Evolutionary conservation across 2,888 invertebrate species (phyloP).

Genomic region (Homarus gammarus): DNA sequence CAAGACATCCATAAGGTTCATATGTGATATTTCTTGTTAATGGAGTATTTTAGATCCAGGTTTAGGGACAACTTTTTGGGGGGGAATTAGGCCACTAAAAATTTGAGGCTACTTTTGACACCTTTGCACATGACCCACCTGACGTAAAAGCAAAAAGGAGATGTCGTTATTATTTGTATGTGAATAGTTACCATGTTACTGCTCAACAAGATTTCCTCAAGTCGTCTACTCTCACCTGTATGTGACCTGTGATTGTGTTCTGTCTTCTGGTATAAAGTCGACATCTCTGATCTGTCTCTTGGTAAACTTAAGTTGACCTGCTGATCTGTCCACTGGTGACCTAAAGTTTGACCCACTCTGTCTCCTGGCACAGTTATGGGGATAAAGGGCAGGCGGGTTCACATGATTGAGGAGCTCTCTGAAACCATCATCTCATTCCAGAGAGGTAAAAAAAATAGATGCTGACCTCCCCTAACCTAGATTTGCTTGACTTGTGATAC

Average conservation of each 20-base stretch:
- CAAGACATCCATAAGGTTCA: too few relatives aligned
- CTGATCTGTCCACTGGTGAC: background rate
- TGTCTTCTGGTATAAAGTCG: background rate
- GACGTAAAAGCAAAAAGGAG: too few relatives aligned
- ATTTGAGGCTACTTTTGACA: too few relatives aligned
- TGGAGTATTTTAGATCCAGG: too few relatives aligned
- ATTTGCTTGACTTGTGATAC: background rate
- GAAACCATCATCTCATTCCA: constrained; percentile 99
- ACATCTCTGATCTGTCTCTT: background rate
- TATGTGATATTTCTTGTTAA: too few relatives aligned
- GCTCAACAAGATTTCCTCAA: too few relatives aligned
- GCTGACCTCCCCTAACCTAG: constrained; percentile 5
- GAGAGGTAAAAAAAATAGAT: constrained; percentile 87
- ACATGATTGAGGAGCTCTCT: constrained; percentile 99
- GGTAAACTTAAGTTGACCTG: background rate
- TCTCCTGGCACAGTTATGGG: constrained; percentile 89
- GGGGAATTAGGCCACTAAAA: too few relatives aligned
- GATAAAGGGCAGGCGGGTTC: constrained; percentile 98
- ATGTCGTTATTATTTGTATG: too few relatives aligned
- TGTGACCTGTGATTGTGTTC: background rate
- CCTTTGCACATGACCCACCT: too few relatives aligned
- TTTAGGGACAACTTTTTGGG: too few relatives aligned
- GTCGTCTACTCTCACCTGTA: background rate
- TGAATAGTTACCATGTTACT: too few relatives aligned
- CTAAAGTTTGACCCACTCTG: constrained; percentile 32